Percentiles rank a stretch among this genome's conserved stretches.
Conservation (phyloP, 2,113 vertebrate genomes). For the Salminus brasiliensis region DNA sequence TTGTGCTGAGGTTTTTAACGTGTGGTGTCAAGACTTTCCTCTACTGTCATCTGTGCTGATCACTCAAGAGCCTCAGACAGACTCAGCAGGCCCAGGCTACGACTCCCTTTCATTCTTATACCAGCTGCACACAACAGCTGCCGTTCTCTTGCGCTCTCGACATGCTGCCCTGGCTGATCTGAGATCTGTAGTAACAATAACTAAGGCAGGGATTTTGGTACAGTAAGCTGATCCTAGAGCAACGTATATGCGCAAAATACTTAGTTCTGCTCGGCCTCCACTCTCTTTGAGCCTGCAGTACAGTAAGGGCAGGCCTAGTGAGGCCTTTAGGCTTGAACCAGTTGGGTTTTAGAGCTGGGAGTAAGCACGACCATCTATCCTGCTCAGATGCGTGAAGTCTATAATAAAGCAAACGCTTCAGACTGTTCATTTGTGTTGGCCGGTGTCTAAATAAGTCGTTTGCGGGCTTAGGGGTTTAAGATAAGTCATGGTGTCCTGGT, state of each 20-base stretch:
- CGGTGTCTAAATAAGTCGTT: constrained; percentile 1
- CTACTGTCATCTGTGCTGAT: constrained; percentile 47
- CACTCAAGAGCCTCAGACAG: constrained; percentile 21
- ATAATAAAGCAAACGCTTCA: background rate
- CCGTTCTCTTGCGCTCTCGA: background rate
- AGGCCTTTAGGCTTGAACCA: background rate
- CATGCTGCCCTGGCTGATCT: background rate
- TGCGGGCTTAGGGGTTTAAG: constrained; percentile 18
- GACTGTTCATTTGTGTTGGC: constrained; percentile 10
- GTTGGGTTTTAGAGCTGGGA: background rate
- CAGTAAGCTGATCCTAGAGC: background rate
- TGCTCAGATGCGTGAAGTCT: background rate
- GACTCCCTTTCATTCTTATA: background rate
- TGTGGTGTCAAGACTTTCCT: background rate
- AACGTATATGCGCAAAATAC: background rate
- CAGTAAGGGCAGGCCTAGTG: too few species aligned
- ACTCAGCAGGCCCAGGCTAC: constrained; percentile 12
- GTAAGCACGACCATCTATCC: constrained; percentile 2
- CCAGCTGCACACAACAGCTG: constrained; percentile 58
- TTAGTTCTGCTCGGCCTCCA: background rate
- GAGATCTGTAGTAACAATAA: background rate
- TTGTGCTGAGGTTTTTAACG: background rate
- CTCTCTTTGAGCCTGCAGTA: too few species aligned
- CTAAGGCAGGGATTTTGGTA: background rate
- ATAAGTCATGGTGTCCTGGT: constrained; percentile 35